Base-by-base conservation (phyloP, 2,888 invertebrate species). In the Notocelia uddmanniana region DNA sequence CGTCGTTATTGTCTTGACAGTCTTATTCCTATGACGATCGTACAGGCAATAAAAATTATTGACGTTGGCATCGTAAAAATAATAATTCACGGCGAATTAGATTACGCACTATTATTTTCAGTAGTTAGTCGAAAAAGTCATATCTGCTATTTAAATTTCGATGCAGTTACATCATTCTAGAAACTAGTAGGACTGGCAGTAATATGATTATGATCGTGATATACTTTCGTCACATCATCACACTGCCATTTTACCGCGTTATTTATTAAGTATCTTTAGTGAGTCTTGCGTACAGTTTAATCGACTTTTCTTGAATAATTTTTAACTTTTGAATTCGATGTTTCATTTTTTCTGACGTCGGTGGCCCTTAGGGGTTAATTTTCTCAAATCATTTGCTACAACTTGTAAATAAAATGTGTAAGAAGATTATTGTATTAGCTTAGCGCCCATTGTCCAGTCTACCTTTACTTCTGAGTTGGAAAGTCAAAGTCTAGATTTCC, bases 41-140 rank as follows among this genome's bases (percentile, higher is more conserved):
- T 54, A 15, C 21, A 10, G 15, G 19, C 34, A 19, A 64, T 52
- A 10, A 21, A 37, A 52, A 52, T 63, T 52, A 19, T 63, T 34
- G 63, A 63, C 63, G 63, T 34, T 19, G 63, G 10, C 34, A 9
- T 9, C 15, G 34, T 64, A 37, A 64, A 34, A 21, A 63, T 63
- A 63, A 63, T 63, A 64, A 64, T 34, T 64, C 31, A 34, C 21
- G 21, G 13, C 19, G 34, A 52, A 11, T 52, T 37, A 21, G 50
- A 64, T 37, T 19, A 21, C 63, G 63, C 18, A 21, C 18, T 1
- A 50, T 50, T 19, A 8, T 31, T 19, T 11, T 5, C 13, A 11
- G 3, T 15, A 45, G 21, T 21, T 10, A 15, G 11, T 45, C 5
- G 41, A 45, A 45, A 41, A 45, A 59, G 59, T 41, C 0, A 18